phyloP scores from a whole-genome alignment of 2,113 vertebrate species.

The Triplophysa dalaica region DNA sequence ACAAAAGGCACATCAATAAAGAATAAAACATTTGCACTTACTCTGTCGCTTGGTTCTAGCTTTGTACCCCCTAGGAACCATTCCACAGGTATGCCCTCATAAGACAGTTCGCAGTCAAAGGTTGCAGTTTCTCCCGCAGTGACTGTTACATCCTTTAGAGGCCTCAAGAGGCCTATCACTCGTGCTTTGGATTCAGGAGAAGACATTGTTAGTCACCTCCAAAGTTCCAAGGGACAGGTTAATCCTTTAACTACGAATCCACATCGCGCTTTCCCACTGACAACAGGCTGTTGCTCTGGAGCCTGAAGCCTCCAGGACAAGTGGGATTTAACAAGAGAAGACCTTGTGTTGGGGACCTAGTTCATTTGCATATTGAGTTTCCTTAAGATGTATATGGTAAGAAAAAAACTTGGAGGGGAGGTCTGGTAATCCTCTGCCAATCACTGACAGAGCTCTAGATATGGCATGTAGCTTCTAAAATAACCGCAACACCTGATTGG shows the following conservation, averaged over 20 bases:
- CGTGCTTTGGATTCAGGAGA: constrained; percentile 88
- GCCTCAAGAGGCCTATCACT: constrained; percentile 82
- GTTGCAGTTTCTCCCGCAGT: constrained; percentile 95
- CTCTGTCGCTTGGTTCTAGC: constrained; percentile 90
- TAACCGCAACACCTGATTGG: constrained; percentile 82
- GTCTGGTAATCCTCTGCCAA: constrained; percentile 78
- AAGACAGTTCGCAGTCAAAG: constrained; percentile 95
- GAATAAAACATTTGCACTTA: constrained; percentile 66
- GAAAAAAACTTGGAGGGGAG: constrained; percentile 69
- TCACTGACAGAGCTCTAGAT: constrained; percentile 78
- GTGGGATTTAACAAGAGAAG: constrained; percentile 59
- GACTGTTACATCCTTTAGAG: constrained; percentile 90
- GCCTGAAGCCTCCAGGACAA: constrained; percentile 67
- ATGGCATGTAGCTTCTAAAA: constrained; percentile 91
- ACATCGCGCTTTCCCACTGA: constrained; percentile 75
- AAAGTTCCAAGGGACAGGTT: constrained; percentile 59
- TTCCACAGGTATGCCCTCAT: constrained; percentile 90
- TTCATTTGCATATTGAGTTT: constrained; percentile 79
- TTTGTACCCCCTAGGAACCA: constrained; percentile 92
- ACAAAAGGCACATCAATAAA: constrained; percentile 11
- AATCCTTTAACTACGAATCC: constrained; percentile 69
- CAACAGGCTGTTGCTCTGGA: constrained; percentile 67
- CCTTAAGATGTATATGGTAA: constrained; percentile 78
- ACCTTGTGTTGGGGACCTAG: constrained; percentile 63
- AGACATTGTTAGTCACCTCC: constrained; percentile 79